Evolutionary conservation across 2,888 invertebrate genomes (phyloP), one percentile per base, ranked within the genome.

Genomic region (Scaptomyza parva): DNA sequence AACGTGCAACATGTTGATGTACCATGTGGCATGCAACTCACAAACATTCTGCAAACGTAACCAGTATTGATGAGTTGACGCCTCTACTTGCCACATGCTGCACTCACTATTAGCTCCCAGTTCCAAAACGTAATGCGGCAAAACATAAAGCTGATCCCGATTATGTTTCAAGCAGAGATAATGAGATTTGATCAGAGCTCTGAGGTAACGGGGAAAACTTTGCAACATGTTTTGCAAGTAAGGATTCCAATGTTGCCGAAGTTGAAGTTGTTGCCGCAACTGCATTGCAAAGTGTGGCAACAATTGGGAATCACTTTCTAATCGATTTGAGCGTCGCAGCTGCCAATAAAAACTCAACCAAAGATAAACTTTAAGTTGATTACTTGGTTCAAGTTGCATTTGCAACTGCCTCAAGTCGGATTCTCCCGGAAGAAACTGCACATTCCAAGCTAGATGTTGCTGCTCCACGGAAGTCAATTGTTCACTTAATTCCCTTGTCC

Each of bases 201-300:
- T 40, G 7, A 89, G 39, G 2, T 47, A 6, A 3, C 12, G 33
- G 0, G 86, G 78, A 30, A 89, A 44, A 4, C 72, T 73, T 53
- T 84, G 88, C 50, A 76, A 43, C 70, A 89, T 74, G 54, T 89
- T 89, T 48, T 74, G 70, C 28, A 89, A 35, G n/a, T 79, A 48
- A 17, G 3, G 3, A 26, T 50, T 48, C 65, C 59, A 67, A 35
- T 48, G 1, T 7, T 28, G 30, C 2, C 18, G 58, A 14, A 76
- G 9, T 0, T n/a, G n/a, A n/a, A n/a, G n/a, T n/a, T n/a, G n/a
- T n/a, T 45, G 59, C 4, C 70, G 60, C 52, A 89, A 54, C n/a
- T 53, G 75, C 55, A 65, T 22, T 8, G 73, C 85, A 64, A 88
- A 69, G 9, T 78, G 73, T n/a, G 63, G 63, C 18, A 58, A 26